phyloP scores from a whole-genome alignment of 2,113 vertebrate genomes.

The Larimichthys polyactis region DNA sequence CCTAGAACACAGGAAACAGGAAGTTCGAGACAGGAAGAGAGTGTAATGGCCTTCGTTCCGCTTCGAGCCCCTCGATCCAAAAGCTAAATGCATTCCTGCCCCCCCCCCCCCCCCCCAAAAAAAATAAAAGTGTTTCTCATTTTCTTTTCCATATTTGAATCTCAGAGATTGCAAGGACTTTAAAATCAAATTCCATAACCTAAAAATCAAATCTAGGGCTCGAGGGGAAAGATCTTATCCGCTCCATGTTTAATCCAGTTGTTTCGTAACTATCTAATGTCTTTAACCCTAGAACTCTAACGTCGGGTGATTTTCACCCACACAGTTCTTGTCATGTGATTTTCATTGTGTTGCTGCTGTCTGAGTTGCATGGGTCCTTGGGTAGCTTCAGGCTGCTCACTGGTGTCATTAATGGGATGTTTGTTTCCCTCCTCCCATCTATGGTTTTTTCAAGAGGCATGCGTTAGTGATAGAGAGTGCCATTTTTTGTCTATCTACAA shows the following conservation, averaged over 20 bases:
- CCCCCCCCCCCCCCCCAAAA: no score
- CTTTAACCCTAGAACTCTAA: background rate
- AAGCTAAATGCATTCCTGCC: slow-evolving; percentile 17
- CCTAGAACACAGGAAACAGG: slow-evolving; percentile 68
- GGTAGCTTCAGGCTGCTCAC: no score
- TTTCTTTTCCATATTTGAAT: background rate
- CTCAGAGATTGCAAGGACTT: background rate
- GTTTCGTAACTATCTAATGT: background rate
- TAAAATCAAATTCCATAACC: slow-evolving; percentile 7
- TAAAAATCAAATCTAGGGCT: slow-evolving; percentile 9
- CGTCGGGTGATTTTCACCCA: no score
- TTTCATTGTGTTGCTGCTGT: no score
- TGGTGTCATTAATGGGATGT: no score
- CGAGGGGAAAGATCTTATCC: background rate
- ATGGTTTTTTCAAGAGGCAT: no score
- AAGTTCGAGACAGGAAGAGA: slow-evolving; percentile 58
- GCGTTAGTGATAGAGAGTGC: no score
- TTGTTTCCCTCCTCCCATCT: no score
- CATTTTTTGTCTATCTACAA: no score
- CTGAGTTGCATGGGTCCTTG: no score
- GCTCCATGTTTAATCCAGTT: slow-evolving; percentile 36
- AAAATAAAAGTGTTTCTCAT: slow-evolving; percentile 14
- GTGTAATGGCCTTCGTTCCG: slow-evolving; percentile 26
- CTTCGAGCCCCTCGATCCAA: slow-evolving; percentile 13
- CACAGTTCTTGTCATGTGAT: no score